A percentile compares a stretch with the other conserved stretches of the same genome.
Conservation (phyloP, 2,797 vertebrate genomes). For the Thamnophis elegans region DNA sequence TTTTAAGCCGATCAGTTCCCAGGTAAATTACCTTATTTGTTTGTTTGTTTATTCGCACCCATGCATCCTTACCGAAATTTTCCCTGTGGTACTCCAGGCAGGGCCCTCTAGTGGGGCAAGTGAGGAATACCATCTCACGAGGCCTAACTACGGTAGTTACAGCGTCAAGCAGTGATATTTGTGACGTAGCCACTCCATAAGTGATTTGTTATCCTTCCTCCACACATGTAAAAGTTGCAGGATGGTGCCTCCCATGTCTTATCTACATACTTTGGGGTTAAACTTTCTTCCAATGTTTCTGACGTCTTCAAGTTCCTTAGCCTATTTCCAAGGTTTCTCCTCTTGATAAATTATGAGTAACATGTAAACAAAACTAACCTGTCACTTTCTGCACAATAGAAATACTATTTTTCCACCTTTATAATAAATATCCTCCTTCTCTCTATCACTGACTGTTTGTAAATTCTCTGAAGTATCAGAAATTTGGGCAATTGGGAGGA, state of each 20-base stretch:
- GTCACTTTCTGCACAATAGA: not conserved
- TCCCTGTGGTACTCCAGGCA: not conserved
- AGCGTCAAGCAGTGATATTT: not conserved
- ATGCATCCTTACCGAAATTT: too few species aligned
- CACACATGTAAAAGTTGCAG: not conserved
- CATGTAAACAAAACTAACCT: not conserved
- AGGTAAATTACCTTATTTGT: too few species aligned
- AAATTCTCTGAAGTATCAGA: not conserved
- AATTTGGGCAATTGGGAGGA: too few species aligned
- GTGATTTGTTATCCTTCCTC: not conserved
- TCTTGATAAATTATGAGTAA: not conserved
- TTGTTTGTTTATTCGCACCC: too few species aligned
- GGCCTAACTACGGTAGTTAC: not conserved
- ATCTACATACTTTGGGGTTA: not conserved
- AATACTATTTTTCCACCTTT: not conserved
- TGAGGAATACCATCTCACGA: not conserved
- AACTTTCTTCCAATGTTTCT: not conserved
- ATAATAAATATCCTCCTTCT: not conserved
- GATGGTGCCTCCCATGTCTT: not conserved
- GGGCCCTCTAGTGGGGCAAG: constrained; percentile 1
- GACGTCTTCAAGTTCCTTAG: not conserved
- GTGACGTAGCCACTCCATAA: not conserved
- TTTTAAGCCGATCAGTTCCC: not conserved
- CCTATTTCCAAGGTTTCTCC: not conserved
- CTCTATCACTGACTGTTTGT: not conserved